Evolutionary conservation across 1,140 invertebrate species (phyloP).

Genomic region (Platyura marginata): DNA sequence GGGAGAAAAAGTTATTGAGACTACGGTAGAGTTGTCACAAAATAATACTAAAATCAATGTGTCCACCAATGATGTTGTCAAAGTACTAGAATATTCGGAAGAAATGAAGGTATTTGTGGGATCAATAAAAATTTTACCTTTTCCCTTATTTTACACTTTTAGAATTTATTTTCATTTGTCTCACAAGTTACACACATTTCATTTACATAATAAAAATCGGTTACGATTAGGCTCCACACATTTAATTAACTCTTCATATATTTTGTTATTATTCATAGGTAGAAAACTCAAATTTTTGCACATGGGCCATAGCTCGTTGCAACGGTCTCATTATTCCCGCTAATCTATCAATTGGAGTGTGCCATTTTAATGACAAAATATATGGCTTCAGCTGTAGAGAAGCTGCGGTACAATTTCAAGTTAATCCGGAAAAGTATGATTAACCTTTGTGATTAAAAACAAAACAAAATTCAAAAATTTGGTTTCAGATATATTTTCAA

Average conservation of each 20-base stretch:
- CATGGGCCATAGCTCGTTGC: background rate
- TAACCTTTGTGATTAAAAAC: background rate
- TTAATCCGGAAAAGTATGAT: constrained; percentile 1
- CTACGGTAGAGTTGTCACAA: background rate
- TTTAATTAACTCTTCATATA: too few relatives aligned
- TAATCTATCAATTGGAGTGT: background rate
- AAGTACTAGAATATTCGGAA: background rate
- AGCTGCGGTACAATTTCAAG: background rate
- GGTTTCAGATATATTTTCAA: background rate
- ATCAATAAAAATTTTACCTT: too few relatives aligned
- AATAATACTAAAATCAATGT: background rate
- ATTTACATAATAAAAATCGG: too few relatives aligned
- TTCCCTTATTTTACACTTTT: background rate
- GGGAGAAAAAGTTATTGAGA: background rate
- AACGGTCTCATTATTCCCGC: background rate
- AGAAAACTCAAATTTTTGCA: background rate
- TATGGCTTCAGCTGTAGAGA: constrained; percentile 1
- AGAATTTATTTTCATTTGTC: background rate
- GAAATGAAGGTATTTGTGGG: background rate
- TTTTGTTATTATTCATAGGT: background rate
- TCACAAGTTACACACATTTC: background rate
- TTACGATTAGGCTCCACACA: too few relatives aligned
- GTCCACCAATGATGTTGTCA: background rate
- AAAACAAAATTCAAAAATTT: background rate
- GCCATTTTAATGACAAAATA: background rate